A percentile compares a stretch with the other conserved stretches of the same genome.
Conservation (phyloP, 1,140 invertebrate species). For the Brachionus paranguensis region DNA sequence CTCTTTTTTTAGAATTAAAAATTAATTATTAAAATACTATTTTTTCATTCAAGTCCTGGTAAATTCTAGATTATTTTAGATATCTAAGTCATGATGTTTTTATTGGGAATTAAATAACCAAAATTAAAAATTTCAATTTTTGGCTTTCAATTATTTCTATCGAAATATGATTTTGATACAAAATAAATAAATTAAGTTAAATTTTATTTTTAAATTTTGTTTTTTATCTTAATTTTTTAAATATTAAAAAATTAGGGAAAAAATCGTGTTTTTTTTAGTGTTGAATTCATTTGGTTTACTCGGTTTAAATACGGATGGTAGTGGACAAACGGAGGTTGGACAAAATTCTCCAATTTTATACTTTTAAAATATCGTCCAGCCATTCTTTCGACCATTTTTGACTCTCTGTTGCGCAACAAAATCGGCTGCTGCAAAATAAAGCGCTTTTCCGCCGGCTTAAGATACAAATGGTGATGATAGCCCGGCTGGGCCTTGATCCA, state of each 20-base stretch:
- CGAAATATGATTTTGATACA: not conserved
- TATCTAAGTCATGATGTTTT: too few species aligned
- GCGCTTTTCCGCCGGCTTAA: slow-evolving; percentile 17
- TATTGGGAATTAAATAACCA: too few species aligned
- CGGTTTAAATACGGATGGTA: slow-evolving; percentile 31
- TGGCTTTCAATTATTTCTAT: not conserved
- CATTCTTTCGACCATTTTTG: slow-evolving; percentile 36
- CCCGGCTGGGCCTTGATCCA: slow-evolving; percentile 35
- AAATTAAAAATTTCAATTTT: not conserved
- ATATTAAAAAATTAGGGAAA: not conserved
- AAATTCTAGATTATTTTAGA: too few species aligned
- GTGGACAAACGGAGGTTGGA: not conserved
- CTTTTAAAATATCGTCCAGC: slow-evolving; percentile 24
- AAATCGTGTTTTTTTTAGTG: not conserved
- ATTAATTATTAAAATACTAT: too few species aligned
- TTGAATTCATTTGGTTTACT: not conserved
- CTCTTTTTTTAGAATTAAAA: too few species aligned
- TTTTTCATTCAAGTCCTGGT: too few species aligned
- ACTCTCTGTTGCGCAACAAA: slow-evolving; percentile 17
- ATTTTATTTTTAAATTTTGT: not conserved
- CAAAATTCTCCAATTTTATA: slow-evolving; percentile 20
- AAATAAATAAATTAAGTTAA: not conserved
- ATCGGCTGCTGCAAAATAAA: slow-evolving; percentile 28
- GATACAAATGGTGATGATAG: slow-evolving; percentile 26
- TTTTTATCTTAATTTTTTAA: not conserved